A percentile compares a stretch with the other conserved stretches of the same genome.
Conservation (phyloP, 2,797 vertebrate genomes). For the Gobionotothen gibberifrons region DNA sequence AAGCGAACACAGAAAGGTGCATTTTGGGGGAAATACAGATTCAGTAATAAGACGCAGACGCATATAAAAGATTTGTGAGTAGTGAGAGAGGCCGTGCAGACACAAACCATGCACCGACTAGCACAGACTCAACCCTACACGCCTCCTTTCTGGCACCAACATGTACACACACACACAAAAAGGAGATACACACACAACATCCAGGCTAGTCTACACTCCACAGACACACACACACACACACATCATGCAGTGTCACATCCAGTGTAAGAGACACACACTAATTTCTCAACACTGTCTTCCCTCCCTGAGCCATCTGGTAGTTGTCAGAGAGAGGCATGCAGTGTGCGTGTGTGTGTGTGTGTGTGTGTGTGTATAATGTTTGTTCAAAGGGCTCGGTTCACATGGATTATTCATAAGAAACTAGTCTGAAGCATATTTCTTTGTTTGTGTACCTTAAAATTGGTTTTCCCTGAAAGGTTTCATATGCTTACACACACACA, state of each 20-base stretch:
- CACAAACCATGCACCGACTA: slow-evolving; percentile 39
- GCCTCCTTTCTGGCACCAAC: slow-evolving; percentile 8
- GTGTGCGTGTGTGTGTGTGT: slow-evolving; percentile 16
- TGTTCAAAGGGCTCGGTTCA: slow-evolving; percentile 34
- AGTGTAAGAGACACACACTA: slow-evolving; percentile 16
- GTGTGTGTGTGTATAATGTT: slow-evolving; percentile 4
- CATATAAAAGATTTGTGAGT: slow-evolving; percentile 3
- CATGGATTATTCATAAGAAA: slow-evolving; percentile 27
- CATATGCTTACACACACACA: not conserved
- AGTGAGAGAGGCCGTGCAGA: slow-evolving; percentile 11
- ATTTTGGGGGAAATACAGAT: slow-evolving; percentile 8
- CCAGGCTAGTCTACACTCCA: not conserved
- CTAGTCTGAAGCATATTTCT: slow-evolving; percentile 38
- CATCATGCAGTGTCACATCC: slow-evolving; percentile 55
- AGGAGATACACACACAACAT: slow-evolving; percentile 34
- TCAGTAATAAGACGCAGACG: slow-evolving; percentile 22
- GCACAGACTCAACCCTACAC: slow-evolving; percentile 31
- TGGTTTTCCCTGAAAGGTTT: slow-evolving; percentile 28
- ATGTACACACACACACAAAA: slow-evolving; percentile 11
- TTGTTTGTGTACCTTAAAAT: not conserved
- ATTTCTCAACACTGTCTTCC: slow-evolving; percentile 54
- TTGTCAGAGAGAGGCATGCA: slow-evolving; percentile 43
- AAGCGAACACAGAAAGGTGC: not conserved
- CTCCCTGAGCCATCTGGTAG: slow-evolving; percentile 61
- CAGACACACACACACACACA: slow-evolving; percentile 26